phyloP scores from a whole-genome alignment of 2,888 invertebrate genomes.

The Parapristionchus giblindavisi region DNA sequence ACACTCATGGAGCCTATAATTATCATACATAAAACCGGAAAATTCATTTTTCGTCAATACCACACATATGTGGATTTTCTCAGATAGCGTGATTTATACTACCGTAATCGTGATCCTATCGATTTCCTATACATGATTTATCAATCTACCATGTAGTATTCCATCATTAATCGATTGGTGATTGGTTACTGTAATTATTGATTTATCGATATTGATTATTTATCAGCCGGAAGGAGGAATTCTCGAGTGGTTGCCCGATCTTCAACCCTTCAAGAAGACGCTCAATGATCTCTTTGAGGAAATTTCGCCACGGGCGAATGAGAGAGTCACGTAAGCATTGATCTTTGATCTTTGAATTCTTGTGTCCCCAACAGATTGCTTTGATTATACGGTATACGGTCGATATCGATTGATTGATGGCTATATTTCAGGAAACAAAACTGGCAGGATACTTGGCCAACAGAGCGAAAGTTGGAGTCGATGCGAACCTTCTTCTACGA shows the following conservation, averaged over 20 bases:
- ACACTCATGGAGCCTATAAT: too few species aligned
- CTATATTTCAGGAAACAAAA: background rate
- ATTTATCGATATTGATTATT: too few species aligned
- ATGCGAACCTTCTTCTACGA: conserved; percentile 47
- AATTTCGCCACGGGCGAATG: background rate
- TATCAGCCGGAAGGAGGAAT: conserved; percentile 86
- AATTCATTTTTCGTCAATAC: too few species aligned
- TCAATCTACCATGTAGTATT: too few species aligned
- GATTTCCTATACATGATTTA: too few species aligned
- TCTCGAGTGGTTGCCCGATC: conserved; percentile 93
- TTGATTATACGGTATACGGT: background rate
- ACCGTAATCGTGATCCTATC: too few species aligned
- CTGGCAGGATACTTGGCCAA: conserved; percentile 21
- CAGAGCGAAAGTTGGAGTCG: conserved; percentile 40
- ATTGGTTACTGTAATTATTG: too few species aligned
- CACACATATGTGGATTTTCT: too few species aligned
- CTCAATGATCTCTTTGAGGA: conserved; percentile 41
- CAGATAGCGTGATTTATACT: too few species aligned
- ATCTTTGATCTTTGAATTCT: background rate
- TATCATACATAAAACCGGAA: too few species aligned
- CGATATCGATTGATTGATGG: background rate
- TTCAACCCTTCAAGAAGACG: conserved; percentile 71
- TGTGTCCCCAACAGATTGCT: background rate
- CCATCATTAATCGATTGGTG: too few species aligned
- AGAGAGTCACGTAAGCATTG: conserved; percentile 4